Conservation (phyloP, 2,797 vertebrate species). For the Nyctalus aviator region DNA sequence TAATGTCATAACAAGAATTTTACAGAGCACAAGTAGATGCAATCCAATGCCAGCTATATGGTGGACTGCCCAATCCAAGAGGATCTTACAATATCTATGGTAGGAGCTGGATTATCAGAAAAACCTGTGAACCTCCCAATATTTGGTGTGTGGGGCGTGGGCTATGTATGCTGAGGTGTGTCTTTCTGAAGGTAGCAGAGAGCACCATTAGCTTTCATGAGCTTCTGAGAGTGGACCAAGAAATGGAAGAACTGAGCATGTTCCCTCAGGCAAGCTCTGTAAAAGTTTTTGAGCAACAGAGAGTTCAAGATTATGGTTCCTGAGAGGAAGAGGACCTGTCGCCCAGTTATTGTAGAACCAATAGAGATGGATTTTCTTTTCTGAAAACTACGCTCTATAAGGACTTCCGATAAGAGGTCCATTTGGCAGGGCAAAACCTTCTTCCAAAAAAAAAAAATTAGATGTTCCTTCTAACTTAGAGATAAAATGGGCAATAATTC, state of each 20-base stretch:
- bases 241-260: not conserved
- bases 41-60: not conserved
- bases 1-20: conserved; percentile 45
- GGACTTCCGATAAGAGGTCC: conserved; percentile 13
- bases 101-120: not conserved
- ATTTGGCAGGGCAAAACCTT: not conserved
- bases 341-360: not conserved
- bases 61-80: conserved; percentile 30
- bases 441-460: conserved; percentile 33
- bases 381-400: conserved; percentile 35
- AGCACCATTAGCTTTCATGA: not conserved
- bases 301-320: not conserved
- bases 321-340: not conserved
- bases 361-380: not conserved
- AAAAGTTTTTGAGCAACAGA: conserved; percentile 12
- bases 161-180: not conserved
- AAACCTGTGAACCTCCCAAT: not conserved
- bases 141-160: not conserved
- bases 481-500: not conserved
- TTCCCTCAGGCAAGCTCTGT: not conserved
- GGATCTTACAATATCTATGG: not conserved
- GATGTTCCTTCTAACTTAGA: not conserved
- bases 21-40: not conserved
- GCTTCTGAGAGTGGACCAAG: not conserved
- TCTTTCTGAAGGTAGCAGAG: not conserved